Evolutionary conservation across 2,888 invertebrate genomes (phyloP), one percentile per base, ranked within the genome.

Genomic region (Leptopilina syphax): DNA sequence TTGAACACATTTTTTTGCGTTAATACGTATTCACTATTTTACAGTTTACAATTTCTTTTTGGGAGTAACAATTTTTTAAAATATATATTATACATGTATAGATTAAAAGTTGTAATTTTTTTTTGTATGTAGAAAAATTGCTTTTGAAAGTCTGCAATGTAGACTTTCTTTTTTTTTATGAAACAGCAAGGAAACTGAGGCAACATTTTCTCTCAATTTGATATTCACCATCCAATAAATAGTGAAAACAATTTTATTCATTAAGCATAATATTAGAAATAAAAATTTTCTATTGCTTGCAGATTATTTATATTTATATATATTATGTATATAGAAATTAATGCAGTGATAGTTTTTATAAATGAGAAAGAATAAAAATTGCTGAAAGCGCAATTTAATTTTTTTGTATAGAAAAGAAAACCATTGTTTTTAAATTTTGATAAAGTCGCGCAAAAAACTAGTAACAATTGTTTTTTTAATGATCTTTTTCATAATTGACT

Each of bases 401-500:
- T 54, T 47, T 24, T 50, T 41, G 4, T 3, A 34, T 34, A 47
- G 13, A 34, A 77, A 50, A 57, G 24, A 34, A 65, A 65, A 12
- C 50, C 54, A 67, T 27, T 34, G 13, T 65, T 27, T 77, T 65
- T 54, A 50, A 24, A 77, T 65, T 50, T 77, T 41, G 63, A 78
- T 63, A 63, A 84, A 83, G 84, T 84, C 82, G 80, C 85, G 34
- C 34, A 34, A 86, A 86, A 50, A 87, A 87, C 83, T 82, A 83
- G 83, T 79, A 85, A 85, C 84, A 83, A 80, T 85, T 84, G 81
- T 81, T 77, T 80, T 80, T 83, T 78, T 77, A 79, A 83, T 84
- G 78, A 82, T 88, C 86, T 87, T 87, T 85, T 82, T 47, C 12
- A 86, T 90, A 90, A 90, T 90, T 90, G 90, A 90, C 90, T 90